These are phyloP conservation scores for Micromys minutus DNA, from an alignment of 2,113 vertebrate species.

Conservation along the genomic window DNA sequence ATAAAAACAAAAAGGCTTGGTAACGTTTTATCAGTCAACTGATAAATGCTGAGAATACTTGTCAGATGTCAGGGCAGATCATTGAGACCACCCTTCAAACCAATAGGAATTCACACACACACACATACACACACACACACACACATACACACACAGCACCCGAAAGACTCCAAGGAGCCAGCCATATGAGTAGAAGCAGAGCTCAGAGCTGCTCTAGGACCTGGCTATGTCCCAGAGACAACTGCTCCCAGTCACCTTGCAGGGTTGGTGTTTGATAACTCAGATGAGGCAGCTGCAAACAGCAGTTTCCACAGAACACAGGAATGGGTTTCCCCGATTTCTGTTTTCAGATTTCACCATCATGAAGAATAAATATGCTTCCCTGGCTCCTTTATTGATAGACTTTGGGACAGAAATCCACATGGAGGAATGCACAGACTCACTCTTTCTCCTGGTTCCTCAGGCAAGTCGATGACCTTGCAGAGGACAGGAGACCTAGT, in stretches of 20 bases:
- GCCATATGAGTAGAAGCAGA: neutral
- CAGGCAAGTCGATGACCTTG: fast-evolving
- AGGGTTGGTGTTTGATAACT: neutral
- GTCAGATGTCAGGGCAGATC: neutral
- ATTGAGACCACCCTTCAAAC: no score
- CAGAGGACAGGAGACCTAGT: fast-evolving
- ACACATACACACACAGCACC: neutral
- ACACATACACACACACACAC: neutral
- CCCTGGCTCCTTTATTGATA: neutral
- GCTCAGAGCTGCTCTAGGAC: neutral
- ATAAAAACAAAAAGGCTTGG: neutral
- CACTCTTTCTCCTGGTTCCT: neutral
- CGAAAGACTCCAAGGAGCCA: neutral
- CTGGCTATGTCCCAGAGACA: neutral
- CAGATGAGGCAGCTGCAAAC: neutral
- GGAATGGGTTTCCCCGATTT: neutral
- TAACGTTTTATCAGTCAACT: neutral
- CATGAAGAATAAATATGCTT: fast-evolving
- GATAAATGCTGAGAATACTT: neutral
- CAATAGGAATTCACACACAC: neutral
- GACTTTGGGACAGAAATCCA: neutral
- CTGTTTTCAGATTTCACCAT: neutral
- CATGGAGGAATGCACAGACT: neutral
- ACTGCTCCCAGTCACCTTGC: neutral
- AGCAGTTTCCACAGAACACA: fast-evolving